These are phyloP conservation scores for Mormyrops boulengeri DNA, from an alignment of 2,797 vertebrate species.

Conservation along the genomic window DNA sequence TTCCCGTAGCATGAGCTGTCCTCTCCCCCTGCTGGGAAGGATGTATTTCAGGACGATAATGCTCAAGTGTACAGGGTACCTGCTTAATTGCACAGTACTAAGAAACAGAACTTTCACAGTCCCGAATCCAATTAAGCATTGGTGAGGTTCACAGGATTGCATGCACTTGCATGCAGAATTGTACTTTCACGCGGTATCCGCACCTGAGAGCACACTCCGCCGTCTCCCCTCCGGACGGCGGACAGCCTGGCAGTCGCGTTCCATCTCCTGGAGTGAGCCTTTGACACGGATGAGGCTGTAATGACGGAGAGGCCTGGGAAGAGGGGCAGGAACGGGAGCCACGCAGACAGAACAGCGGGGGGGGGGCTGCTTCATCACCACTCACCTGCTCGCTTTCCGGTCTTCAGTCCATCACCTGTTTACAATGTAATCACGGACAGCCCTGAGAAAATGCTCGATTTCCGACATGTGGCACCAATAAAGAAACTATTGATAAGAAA, in stretches of 20 bases:
- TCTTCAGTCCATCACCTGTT: not conserved
- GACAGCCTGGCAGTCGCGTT: not conserved
- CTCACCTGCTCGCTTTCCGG: not conserved
- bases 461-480: not conserved
- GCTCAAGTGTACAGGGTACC: not conserved
- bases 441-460: not conserved
- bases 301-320: not conserved
- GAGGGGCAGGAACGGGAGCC: not conserved
- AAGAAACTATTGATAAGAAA: not conserved
- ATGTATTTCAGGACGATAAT: not conserved
- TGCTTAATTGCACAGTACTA: not conserved
- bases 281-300: not conserved
- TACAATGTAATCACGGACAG: not conserved
- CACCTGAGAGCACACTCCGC: not conserved
- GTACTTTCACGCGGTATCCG: not conserved
- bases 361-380: not conserved
- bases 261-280: not conserved
- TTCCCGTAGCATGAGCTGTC: not conserved
- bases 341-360: not conserved
- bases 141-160: not conserved
- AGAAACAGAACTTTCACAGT: not conserved
- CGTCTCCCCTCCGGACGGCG: not conserved
- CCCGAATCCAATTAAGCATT: not conserved
- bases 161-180: not conserved
- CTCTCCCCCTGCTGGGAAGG: constrained; percentile 5